Base-by-base conservation (phyloP, 2,797 vertebrate genomes). In the Cichlasoma orientale region DNA sequence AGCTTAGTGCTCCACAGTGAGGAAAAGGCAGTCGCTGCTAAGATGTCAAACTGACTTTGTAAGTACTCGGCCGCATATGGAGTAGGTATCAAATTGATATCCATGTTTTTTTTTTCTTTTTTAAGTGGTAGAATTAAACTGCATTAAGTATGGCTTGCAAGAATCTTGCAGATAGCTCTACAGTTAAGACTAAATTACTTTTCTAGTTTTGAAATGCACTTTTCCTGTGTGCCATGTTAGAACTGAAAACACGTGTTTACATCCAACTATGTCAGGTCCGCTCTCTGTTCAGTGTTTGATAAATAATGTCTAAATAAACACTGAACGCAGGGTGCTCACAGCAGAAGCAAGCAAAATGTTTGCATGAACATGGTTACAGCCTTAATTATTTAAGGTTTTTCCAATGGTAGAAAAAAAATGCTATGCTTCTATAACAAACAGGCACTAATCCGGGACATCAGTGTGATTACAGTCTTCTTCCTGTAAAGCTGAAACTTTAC, bases 21-120 rank as follows among this genome's bases (percentile, higher is more conserved):
- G 82, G 61, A 72, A 88, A 81, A 69, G 69, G 75, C 27, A 75
- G 77, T 56, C 52, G 36, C 56, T 63, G 83, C 75, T 59, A 66
- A 82, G 78, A 82, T 70, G 86, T 83, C 84, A 82, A 77, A 83
- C 79, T 71, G 78, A 84, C 79, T 82, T 69, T 80, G 77, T 73
- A 78, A 73, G 66, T 16, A 23, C 69, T 80, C 2, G 5, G 54
- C 47, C 11, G 27, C n/a, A 12, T 58, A 68, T 63, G 31, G 61
- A 78, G 73, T 36, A 33, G 27, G 54, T 66, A 68, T 72, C 47
- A 52, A 44, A 69, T 3, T 74, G 23, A 56, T 25, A 31, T 73
- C 54, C 55, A 66, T 38, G 38, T 2, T 41, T 56, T 54, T 23
- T 55, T 38, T 13, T 41, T 41, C 12, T 44, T 16, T 4, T 44